phyloP scores from a whole-genome alignment of 1,140 invertebrate species.

The Condylostylus longicornis region DNA sequence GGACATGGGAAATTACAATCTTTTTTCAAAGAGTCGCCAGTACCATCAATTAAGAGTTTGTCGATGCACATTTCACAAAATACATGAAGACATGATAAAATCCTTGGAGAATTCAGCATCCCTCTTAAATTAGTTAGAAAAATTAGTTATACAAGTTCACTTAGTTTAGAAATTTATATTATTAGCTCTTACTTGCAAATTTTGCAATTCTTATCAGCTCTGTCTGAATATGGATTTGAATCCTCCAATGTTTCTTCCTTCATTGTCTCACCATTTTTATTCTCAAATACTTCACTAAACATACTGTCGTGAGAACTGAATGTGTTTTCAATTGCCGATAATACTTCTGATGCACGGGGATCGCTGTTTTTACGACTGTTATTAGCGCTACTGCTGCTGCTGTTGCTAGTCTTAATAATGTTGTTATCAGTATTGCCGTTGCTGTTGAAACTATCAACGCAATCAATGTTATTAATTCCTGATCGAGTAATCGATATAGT shows the following conservation, averaged over 20 bases:
- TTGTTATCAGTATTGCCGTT: background rate
- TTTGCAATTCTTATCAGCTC: constrained; percentile 27
- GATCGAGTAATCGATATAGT: too few species aligned
- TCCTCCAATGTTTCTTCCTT: constrained; percentile 1
- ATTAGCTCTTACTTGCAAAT: constrained; percentile 23
- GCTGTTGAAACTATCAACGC: background rate
- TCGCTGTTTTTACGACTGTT: too few species aligned
- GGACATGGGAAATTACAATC: constrained; percentile 49
- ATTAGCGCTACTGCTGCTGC: background rate
- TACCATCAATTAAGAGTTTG: constrained; percentile 57
- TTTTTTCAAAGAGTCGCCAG: too few species aligned
- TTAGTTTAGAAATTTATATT: background rate
- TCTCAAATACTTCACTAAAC: background rate
- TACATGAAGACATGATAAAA: constrained; percentile 81
- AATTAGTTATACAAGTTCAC: constrained; percentile 1
- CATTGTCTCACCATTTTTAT: background rate
- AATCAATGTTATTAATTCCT: too few species aligned
- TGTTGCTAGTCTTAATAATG: background rate
- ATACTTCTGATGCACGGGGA: too few species aligned
- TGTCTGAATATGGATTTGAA: constrained; percentile 6
- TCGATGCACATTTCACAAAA: constrained; percentile 82
- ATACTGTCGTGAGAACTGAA: background rate
- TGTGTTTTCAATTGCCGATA: background rate
- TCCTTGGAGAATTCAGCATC: constrained; percentile 61
- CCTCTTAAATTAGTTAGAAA: constrained; percentile 11